Percentiles rank a stretch among this genome's conserved stretches.
Evolutionary conservation across 2,797 vertebrate species (phyloP).

Genomic region (Anableps anableps): DNA sequence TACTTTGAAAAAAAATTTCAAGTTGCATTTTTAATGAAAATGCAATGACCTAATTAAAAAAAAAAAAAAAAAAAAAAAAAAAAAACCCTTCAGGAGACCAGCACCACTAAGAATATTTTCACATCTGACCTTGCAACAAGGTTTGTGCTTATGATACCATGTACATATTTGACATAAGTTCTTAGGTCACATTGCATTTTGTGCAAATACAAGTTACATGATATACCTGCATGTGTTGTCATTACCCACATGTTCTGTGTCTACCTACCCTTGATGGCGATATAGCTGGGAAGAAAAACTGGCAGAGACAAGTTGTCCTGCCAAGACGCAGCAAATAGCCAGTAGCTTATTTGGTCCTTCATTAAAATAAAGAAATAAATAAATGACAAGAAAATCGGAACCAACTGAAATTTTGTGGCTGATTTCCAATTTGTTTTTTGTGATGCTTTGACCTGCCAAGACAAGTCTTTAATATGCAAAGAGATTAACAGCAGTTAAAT

Average conservation of each 20-base stretch:
- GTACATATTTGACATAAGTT: neutral
- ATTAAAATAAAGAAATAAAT: neutral
- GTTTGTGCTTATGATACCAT: slow-evolving; percentile 2
- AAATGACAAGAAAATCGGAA: neutral
- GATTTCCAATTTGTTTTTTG: neutral
- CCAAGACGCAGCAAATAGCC: neutral
- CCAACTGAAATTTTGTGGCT: neutral
- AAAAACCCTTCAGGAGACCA: neutral
- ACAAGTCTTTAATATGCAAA: too few relatives aligned
- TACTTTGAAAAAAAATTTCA: neutral
- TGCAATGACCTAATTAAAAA: neutral
- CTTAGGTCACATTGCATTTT: neutral
- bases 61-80: neutral
- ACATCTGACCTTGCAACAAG: neutral
- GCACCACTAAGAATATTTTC: neutral
- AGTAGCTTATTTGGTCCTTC: neutral
- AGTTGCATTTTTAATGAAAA: neutral
- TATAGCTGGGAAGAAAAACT: neutral
- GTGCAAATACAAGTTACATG: slow-evolving; percentile 4
- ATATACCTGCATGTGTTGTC: neutral
- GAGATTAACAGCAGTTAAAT: too few relatives aligned
- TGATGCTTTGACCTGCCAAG: too few relatives aligned
- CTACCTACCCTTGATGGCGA: neutral
- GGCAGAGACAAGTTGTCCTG: neutral
- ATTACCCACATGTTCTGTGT: neutral